Base-by-base conservation (phyloP, 2,113 vertebrate species). In the Rostratula benghalensis region DNA sequence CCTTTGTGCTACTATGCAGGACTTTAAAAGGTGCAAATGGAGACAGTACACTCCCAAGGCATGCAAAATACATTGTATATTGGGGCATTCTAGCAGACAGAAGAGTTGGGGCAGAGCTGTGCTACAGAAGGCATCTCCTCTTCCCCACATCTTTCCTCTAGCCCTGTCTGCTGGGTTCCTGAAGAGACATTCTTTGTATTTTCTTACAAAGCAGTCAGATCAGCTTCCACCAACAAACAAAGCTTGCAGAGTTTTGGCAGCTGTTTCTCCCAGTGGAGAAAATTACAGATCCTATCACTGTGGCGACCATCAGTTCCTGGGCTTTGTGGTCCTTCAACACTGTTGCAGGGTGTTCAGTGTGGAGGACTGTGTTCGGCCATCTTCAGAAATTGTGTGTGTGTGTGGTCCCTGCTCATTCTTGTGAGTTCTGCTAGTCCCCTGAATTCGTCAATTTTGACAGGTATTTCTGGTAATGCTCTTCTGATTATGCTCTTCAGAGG, bases 1-100 rank as follows among this genome's bases (percentile, higher is more conserved):
- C 37, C 41, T 86, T 94, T 94, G 75, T 86, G 91, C 92, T 87
- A 88, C 94, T 97, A 95, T 91, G 93, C 96, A 97, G 89, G 93
- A 92, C 79, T 92, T 96, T 71, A 71, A 94, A 89, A 94, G 91
- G 86, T 89, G 78, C 93, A 91, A 93, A 92, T 30, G 46, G 65
- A 96, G 80, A 82, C 68, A 69, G 64, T 63, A 45, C 0, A 0
- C 48, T 93, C 90, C 69, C 0, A 0, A 89, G 76, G 83, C 63
- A 43, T 63, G 65, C 51, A 51, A 87, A 94, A 59, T 56, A 64
- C 5, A 1, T 83, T 84, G 45, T 45, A 4, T 70, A 46, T 37
- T 78, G 90, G 63, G 51, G 19, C 35, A 64, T 73, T 89, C 63
- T 75, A 65, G 67, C 70, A 65, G 82, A 86, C 22, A 69, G 67